A percentile compares a stretch with the other conserved stretches of the same genome.
phyloP scores from a whole-genome alignment of 1,140 invertebrate species.

The Eriosoma lanigerum region DNA sequence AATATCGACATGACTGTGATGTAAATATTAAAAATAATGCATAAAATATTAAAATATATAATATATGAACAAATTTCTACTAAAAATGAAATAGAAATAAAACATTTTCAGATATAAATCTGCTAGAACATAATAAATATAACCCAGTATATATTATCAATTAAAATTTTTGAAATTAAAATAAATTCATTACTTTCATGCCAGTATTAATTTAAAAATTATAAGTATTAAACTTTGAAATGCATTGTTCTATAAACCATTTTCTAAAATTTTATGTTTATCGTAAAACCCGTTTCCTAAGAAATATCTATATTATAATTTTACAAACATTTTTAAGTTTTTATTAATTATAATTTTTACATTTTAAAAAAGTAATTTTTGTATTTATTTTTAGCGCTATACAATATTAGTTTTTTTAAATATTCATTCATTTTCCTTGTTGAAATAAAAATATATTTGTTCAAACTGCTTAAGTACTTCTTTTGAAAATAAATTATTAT shows the following conservation, averaged over 20 bases:
- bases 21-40: no score
- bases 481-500: background rate
- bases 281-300: constrained; percentile 3
- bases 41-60: no score
- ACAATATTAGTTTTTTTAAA: background rate
- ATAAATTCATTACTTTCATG: constrained; percentile 17
- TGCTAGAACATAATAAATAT: no score
- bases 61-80: no score
- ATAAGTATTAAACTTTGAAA: constrained; percentile 20
- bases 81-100: no score
- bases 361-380: background rate
- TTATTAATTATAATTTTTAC: constrained; percentile 20
- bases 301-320: constrained; percentile 6
- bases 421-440: constrained; percentile 10
- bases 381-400: constrained; percentile 1
- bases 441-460: background rate
- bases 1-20: no score
- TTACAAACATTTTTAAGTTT: background rate
- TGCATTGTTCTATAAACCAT: background rate
- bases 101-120: no score
- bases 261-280: background rate
- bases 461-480: background rate
- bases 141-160: background rate
- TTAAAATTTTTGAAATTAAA: background rate
- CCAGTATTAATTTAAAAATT: constrained; percentile 35